Evolutionary conservation across 2,888 invertebrate species (phyloP).

Genomic region (Dicyrtoma fusca): DNA sequence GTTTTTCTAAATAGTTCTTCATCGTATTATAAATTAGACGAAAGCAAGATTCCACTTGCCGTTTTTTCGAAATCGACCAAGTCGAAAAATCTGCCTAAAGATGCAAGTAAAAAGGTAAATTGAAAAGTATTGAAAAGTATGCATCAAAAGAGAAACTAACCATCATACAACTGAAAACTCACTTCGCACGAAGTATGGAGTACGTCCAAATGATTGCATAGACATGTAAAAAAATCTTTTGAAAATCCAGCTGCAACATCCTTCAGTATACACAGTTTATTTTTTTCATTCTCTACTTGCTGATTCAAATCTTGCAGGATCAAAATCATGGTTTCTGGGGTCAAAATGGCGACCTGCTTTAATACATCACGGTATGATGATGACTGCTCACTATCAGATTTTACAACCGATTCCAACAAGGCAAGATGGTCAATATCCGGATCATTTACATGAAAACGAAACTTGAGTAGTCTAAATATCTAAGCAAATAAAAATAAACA

Average conservation of each 20-base stretch:
- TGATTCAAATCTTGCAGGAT: constrained; percentile 28
- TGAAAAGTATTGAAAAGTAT: not conserved
- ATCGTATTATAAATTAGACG: constrained; percentile 17
- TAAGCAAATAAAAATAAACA: not conserved
- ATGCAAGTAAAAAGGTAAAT: not conserved
- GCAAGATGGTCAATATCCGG: not conserved
- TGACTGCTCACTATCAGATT: not conserved
- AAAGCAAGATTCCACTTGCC: constrained; percentile 26
- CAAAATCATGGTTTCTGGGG: constrained; percentile 22
- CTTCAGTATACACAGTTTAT: constrained; percentile 10
- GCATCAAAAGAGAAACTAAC: not conserved
- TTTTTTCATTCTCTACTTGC: constrained; percentile 32
- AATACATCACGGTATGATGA: not conserved
- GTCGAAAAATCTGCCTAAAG: constrained; percentile 8
- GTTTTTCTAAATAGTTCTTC: constrained; percentile 24
- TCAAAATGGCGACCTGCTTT: constrained; percentile 17
- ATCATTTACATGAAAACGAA: constrained; percentile 2
- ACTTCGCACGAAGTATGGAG: constrained; percentile 9
- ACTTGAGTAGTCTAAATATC: constrained; percentile 26
- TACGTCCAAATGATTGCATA: constrained; percentile 32
- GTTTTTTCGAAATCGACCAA: constrained; percentile 15
- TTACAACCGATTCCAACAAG: not conserved
- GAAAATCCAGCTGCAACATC: constrained; percentile 20
- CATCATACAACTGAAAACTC: not conserved
- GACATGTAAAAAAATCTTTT: constrained; percentile 14